Base-by-base conservation (phyloP, 2,888 invertebrate species). In the Drosophila imparisetae region DNA sequence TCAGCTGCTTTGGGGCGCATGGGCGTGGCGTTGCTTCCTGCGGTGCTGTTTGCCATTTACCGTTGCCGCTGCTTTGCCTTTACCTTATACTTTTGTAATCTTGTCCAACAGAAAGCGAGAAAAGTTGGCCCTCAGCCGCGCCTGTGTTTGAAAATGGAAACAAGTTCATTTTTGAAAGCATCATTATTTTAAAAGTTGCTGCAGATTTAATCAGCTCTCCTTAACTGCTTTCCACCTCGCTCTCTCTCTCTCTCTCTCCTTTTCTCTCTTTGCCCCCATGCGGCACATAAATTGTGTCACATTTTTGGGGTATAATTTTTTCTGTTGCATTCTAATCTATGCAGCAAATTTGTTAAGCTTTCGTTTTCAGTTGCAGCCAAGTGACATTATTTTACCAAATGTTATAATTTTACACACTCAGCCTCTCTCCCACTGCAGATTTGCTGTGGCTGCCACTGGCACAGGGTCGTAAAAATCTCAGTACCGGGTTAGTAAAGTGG, bases 51-150 rank as follows among this genome's bases (percentile, higher is more conserved):
- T 70, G 55, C 65, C 65, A 55, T 75, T 78, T 61, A 63, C 67
- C 63, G 67, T 24, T 24, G 45, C 24, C 15, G 45, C 45, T 45
- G 45, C 45, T 24, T 24, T 62, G 53, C 50, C 72, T 68, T 72
- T 78, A 79, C 66, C 81, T 76, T 85, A 79, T 81, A 87, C 82
- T 85, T 85, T 82, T 82, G 84, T 83, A 90, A 91, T 90, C 90
- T 91, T 90, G 89, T 87, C 90, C 82, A 85, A 82, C 82, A 82
- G 78, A 72, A 83, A 84, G 15, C 7, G 29, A 15, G 40, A 57
- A 73, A 78, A 78, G 61, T 74, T 77, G 32, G 49, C 61, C 60
- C 58, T 55, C 24, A 15, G 55, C 55, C 38, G 54, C 29, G 55
- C 30, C 59, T 64, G 55, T 53, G 53, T 42, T 50, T 21, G 57